Evolutionary conservation across 2,888 invertebrate genomes (phyloP).

Genomic region (Onthophagus sagittarius): DNA sequence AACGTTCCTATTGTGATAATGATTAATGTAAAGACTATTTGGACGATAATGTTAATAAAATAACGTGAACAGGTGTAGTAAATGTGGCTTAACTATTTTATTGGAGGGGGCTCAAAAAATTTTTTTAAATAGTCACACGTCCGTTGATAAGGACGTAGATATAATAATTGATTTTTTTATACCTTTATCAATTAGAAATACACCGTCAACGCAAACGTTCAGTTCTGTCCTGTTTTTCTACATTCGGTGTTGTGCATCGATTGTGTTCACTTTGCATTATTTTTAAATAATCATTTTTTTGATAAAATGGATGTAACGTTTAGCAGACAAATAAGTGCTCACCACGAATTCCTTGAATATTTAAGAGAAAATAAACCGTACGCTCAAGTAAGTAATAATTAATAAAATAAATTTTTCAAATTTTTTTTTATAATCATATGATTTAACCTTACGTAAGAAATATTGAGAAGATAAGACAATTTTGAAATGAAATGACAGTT

Average conservation of each 20-base stretch:
- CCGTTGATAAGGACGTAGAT: constrained; percentile 4
- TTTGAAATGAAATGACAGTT: neutral
- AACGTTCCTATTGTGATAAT: too few species aligned
- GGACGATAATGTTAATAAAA: too few species aligned
- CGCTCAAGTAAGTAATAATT: constrained; percentile 31
- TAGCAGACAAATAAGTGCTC: constrained; percentile 22
- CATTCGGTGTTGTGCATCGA: neutral
- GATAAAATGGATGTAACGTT: constrained; percentile 25
- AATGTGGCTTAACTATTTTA: too few species aligned
- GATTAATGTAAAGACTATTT: too few species aligned
- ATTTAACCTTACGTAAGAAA: neutral
- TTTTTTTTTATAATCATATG: neutral
- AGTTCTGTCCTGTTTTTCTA: neutral
- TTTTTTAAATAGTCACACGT: neutral
- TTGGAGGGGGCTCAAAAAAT: neutral
- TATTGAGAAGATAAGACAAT: neutral
- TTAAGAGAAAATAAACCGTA: constrained; percentile 30
- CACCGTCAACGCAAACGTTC: neutral
- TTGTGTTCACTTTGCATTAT: neutral
- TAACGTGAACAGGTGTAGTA: too few species aligned
- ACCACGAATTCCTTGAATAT: constrained; percentile 28
- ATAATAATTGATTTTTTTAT: constrained; percentile 8
- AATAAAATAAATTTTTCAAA: neutral
- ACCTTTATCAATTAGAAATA: neutral
- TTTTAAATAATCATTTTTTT: neutral